Base-by-base conservation (phyloP, 1,140 invertebrate genomes). In the Cydia strobilella region DNA sequence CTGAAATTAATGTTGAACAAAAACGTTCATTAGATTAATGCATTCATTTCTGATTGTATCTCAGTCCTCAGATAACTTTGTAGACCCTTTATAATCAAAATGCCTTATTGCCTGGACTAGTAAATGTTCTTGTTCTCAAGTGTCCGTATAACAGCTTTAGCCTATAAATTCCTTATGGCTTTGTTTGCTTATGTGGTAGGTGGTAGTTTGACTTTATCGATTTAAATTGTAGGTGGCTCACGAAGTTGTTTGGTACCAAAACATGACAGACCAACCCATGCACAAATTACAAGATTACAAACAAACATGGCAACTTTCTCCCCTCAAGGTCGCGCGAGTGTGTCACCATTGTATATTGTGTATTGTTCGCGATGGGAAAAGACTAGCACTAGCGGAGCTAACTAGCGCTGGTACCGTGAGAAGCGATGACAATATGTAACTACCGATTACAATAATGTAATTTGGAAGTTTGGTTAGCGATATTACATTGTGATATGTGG, bases 291-390 rank as follows among this genome's bases (percentile, higher is more conserved):
- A 69, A 25, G 27, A 18, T 35, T 35, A 35, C 25, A 18, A 35
- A 35, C 65, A 69, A 69, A 69, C 63, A 27, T 18, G 27, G 27
- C 15, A 18, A 69, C 65, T 69, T 69, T 69, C 65, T 35, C 65
- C 65, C 27, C 27, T 6, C 65, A 69, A 69, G 65, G 65, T 69
- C 65, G 65, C 65, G 65, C n/a, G 27, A 69, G 65, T 69, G 65
- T 69, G 65, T 69, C 65, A 69, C 65, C 65, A 35, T 18, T 69
- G 65, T 35, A 69, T 69, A 69, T 69, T 69, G 65, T 69, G 65
- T 35, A 69, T 69, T 69, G 65, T 69, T 69, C 35, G 18, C 65
- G 27, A 65, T 65, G 65, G 65, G 65, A 69, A 65, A 18, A 65
- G 25, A 65, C 27, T 31, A 65, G 54, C 9, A 20, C 18, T 59